Evolutionary conservation across 2,888 invertebrate species (phyloP), one percentile per base, ranked within the genome.

Genomic region (Baronia brevicornis): DNA sequence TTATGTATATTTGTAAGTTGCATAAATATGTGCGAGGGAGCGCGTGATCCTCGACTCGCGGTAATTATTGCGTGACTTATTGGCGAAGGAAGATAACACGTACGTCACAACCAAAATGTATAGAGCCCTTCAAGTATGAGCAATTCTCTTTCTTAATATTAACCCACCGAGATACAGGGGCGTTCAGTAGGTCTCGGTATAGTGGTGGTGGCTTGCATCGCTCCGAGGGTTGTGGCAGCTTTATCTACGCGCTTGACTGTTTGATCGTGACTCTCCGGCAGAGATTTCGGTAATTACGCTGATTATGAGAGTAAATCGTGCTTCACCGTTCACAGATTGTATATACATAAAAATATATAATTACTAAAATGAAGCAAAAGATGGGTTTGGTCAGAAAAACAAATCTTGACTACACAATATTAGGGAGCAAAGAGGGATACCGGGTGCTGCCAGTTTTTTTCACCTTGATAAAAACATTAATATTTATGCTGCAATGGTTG

Each of bases 51-150:
- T 60, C 60, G 53, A 60, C 56, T 61, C 68, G 73, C 72, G 67
- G 82, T 77, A 84, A 82, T 84, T 82, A 84, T 77, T 72, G 79
- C 70, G 70, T 80, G 80, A 84, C 79, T 82, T 82, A 82, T 84
- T 82, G 80, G 69, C 70, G 70, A 65, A 66, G 60, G 61, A 63
- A 74, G 82, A 82, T 82, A 82, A 77, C 80, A 74, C 74, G 74
- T 74, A 68, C 66, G 50, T 54, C 53, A 50, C 62, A 53, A 54
- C 80, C 70, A 65, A 38, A 42, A 28, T 54, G 43, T 29, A 3
- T 26, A 50, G 70, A 68, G 20, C 73, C 46, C 46, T 45, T 12
- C 10, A 14, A 36, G 25, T 25, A 14, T 26, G 1, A 20, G 15
- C n/a, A 7, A 19, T 24, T 30, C 11, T 22, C 26, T 15, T 19